Percentiles rank a stretch among this genome's conserved stretches.
Conservation (phyloP, 2,113 vertebrate genomes). For the rabbit (Oryctolagus cuniculus) region DNA sequence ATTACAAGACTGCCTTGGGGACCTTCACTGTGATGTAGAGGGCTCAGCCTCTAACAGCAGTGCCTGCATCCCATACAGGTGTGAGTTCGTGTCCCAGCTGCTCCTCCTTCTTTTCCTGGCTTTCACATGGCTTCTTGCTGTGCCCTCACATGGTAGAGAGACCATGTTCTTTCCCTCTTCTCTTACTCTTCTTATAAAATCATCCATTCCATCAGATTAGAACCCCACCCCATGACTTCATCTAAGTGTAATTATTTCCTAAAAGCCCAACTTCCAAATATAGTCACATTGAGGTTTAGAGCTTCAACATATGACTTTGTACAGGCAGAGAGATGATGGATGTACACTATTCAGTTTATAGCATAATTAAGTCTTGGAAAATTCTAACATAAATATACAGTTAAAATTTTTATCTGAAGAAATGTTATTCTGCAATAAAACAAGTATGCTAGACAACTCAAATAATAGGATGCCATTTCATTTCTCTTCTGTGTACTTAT, state of each 20-base stretch:
- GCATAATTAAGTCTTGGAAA: slow-evolving; percentile 1
- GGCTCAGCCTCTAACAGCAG: not conserved
- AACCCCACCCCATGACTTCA: not conserved
- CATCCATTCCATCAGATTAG: not conserved
- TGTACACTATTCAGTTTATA: not conserved
- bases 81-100: too few relatives aligned
- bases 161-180: not conserved
- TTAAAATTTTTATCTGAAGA: slow-evolving; percentile 40
- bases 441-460: not conserved
- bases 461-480: not conserved
- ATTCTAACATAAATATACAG: not conserved
- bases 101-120: not conserved
- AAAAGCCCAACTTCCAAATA: not conserved
- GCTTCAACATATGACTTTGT: not conserved
- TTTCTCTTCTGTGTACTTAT: not conserved
- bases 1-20: not conserved
- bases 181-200: not conserved
- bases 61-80: not conserved
- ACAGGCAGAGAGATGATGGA: too few relatives aligned
- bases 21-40: not conserved
- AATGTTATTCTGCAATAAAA: not conserved
- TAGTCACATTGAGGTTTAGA: not conserved
- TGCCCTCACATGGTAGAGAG: not conserved
- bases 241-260: not conserved
- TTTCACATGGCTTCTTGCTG: not conserved